Conservation (phyloP, 1,140 invertebrate species). For the Phthorimaea operculella region DNA sequence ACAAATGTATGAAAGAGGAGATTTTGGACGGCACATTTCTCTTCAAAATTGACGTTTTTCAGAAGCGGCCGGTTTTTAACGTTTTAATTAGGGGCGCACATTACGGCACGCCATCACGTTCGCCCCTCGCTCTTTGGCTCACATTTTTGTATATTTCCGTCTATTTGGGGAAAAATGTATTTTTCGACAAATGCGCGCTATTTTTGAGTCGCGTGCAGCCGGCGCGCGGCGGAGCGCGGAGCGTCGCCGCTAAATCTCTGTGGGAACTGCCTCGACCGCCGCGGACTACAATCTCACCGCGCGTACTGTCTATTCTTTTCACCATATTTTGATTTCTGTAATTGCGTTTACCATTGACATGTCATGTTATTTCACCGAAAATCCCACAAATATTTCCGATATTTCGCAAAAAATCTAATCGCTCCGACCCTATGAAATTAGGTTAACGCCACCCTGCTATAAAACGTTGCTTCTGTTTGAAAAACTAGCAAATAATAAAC, state of each 20-base stretch:
- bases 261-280: constrained; percentile 54
- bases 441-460: no score
- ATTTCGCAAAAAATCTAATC: no score
- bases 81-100: constrained; percentile 68
- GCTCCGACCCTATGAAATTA: no score
- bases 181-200: constrained; percentile 65
- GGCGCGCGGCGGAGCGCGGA: no score
- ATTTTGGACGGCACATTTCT: constrained; percentile 62
- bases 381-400: no score
- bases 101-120: constrained; percentile 60
- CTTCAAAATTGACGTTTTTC: constrained; percentile 66
- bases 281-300: constrained; percentile 1
- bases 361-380: neutral
- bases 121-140: constrained; percentile 58
- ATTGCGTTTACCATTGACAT: constrained; percentile 3
- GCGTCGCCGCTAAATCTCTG: constrained; percentile 60
- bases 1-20: constrained; percentile 51
- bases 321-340: constrained; percentile 30
- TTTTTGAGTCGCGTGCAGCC: constrained; percentile 65
- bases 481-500: neutral
- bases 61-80: constrained; percentile 63
- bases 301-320: constrained; percentile 34
- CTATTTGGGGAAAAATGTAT: constrained; percentile 65
- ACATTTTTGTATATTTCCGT: constrained; percentile 68
- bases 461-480: no score